A percentile compares a stretch with the other conserved stretches of the same genome.
Evolutionary conservation across 1,140 invertebrate genomes (phyloP).

Genomic region (Apis dorsata): DNA sequence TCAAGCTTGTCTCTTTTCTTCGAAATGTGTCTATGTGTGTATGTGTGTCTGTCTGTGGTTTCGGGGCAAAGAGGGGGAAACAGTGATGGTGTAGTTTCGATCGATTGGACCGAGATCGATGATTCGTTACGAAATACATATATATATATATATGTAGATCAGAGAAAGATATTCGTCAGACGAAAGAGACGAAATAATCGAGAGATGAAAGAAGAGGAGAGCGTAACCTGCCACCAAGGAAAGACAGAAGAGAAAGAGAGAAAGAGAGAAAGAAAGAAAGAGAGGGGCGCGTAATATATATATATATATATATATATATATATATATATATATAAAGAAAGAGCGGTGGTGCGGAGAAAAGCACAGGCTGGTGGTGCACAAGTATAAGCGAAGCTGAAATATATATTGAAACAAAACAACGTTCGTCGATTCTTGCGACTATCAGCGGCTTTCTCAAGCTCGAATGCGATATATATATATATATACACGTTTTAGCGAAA

Average conservation of each 20-base stretch:
- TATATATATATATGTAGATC: no score
- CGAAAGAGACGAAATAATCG: not conserved
- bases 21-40: not conserved
- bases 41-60: no score
- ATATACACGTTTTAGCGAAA: slow-evolving; percentile 18
- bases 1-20: slow-evolving; percentile 26
- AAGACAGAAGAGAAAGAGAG: not conserved
- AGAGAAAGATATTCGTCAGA: not conserved
- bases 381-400: slow-evolving; percentile 28
- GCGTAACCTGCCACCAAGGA: no score
- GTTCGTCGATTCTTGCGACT: not conserved
- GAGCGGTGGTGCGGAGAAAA: not conserved
- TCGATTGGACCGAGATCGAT: no score
- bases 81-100: no score
- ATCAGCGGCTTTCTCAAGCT: not conserved
- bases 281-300: not conserved
- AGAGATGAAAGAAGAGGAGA: not conserved
- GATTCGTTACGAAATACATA: no score
- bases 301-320: no score
- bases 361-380: slow-evolving; percentile 24
- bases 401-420: not conserved
- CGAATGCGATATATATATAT: not conserved
- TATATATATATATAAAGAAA: not conserved
- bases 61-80: no score
- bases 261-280: not conserved